Base-by-base conservation (phyloP, 2,113 vertebrate species). In the Salvelinus fontinalis region DNA sequence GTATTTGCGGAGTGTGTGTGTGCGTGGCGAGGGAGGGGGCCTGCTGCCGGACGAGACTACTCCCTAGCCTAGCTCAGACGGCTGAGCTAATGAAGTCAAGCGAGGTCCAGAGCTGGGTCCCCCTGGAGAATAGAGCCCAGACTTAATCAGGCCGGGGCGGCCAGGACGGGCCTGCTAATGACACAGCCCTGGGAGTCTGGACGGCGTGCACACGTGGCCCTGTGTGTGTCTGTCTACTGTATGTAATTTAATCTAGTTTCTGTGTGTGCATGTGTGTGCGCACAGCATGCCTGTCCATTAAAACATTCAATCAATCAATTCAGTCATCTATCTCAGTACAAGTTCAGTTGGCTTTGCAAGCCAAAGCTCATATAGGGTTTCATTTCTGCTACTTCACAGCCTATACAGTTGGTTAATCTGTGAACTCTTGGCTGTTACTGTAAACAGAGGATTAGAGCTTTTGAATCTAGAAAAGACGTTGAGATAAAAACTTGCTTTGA, bases 51-150 rank as follows among this genome's bases (percentile, higher is more conserved):
- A 9, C 39, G 39, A 44, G 39, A 44, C 39, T 44, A 9, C 39
- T 44, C 39, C 9, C 39, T 44, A 44, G 39, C 39, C 39, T 44
- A 44, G 39, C 39, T 44, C 39, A 44, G 39, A 44, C 9, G 39
- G 9, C 75, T 70, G 73, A 70, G 70, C 65, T 85, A 82, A 85
- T 87, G 81, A 85, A 87, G 79, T 82, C 83, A 82, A 82, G 81
- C 70, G 77, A 83, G 81, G 76, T 78, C 75, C 69, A 79, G 57
- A 39, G 27, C 76, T 13, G 44, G 16, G 68, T n/a, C 67, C 60
- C 79, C 80, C 85, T 74, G 44, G 79, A 83, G 83, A 85, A 75
- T 48, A 82, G 71, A 72, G 48, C 54, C 80, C 75, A 77, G 83
- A 82, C 73, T 87, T 85, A 85, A 87, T 86, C 82, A 86, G 74